Percentiles rank a stretch among this genome's conserved stretches.
Conservation (phyloP, 2,888 invertebrate genomes). For the Drosophila sordidapex region DNA sequence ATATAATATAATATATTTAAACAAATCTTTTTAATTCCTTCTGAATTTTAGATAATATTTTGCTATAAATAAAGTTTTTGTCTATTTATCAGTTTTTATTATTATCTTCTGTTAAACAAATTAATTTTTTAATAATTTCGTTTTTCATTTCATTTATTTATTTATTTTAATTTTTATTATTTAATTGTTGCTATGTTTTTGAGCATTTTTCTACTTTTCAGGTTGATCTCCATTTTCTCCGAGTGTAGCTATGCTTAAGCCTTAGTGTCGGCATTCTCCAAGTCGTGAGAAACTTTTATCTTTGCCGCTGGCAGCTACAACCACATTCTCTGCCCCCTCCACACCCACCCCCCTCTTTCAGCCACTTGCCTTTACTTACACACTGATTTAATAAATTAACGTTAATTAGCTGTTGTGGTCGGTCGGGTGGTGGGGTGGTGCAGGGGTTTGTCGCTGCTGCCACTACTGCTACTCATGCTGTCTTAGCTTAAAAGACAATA, state of each 20-base stretch:
- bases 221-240: not conserved
- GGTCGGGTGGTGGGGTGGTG: constrained; percentile 2
- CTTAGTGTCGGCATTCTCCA: constrained; percentile 26
- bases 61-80: not conserved
- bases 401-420: constrained; percentile 83
- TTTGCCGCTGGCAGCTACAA: constrained; percentile 49
- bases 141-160: too few relatives aligned
- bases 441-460: constrained; percentile 1
- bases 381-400: constrained; percentile 84
- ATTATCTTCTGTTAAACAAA: not conserved
- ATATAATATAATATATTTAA: not conserved
- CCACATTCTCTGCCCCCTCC: constrained; percentile 2
- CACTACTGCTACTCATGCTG: constrained; percentile 38
- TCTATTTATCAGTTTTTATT: not conserved
- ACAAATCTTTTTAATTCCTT: not conserved
- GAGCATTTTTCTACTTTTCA: not conserved
- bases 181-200: not conserved
- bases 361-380: constrained; percentile 76
- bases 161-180: not conserved
- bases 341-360: constrained; percentile 6
- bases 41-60: not conserved
- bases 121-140: not conserved
- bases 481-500: constrained; percentile 72
- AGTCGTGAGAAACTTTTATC: constrained; percentile 79
- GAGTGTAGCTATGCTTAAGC: constrained; percentile 39